Evolutionary conservation across 2,113 vertebrate genomes (phyloP).

Genomic region (Channa argus): DNA sequence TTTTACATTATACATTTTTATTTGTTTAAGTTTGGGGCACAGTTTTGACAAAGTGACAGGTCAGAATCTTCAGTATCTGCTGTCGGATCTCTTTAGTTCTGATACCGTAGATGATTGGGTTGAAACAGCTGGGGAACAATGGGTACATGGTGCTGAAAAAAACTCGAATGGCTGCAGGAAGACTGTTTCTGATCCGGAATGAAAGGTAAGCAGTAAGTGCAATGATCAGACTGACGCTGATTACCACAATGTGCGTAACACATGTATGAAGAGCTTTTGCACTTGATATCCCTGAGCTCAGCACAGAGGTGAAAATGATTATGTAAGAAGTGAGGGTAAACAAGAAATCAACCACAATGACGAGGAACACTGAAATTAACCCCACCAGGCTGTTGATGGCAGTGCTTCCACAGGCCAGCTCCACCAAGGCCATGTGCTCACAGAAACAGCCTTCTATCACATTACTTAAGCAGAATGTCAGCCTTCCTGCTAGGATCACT

Average conservation of each 20-base stretch:
- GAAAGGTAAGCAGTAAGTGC: slow-evolving; percentile 11
- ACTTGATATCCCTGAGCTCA: neutral
- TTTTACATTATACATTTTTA: no score
- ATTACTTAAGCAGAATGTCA: neutral
- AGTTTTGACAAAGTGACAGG: neutral
- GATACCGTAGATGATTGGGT: slow-evolving; percentile 22
- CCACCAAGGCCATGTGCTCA: no score
- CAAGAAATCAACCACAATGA: neutral
- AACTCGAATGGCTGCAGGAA: neutral
- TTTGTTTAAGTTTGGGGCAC: no score
- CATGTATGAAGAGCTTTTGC: slow-evolving; percentile 4
- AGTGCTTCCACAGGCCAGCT: no score
- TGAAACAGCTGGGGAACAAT: slow-evolving; percentile 14
- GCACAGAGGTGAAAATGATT: neutral
- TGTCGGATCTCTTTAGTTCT: neutral
- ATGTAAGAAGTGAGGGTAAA: neutral
- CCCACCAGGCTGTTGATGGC: slow-evolving; percentile 9
- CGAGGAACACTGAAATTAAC: neutral
- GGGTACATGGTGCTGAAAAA: slow-evolving; percentile 18
- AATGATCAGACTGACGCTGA: neutral
- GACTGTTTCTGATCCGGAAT: neutral
- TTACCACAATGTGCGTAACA: slow-evolving; percentile 20
- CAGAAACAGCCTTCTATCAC: slow-evolving; percentile 3
- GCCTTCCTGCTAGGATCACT: neutral
- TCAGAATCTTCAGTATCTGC: neutral